These are phyloP conservation scores for Drosophila willistoni DNA, from an alignment of 1,140 invertebrate genomes.

Conservation along the genomic window DNA sequence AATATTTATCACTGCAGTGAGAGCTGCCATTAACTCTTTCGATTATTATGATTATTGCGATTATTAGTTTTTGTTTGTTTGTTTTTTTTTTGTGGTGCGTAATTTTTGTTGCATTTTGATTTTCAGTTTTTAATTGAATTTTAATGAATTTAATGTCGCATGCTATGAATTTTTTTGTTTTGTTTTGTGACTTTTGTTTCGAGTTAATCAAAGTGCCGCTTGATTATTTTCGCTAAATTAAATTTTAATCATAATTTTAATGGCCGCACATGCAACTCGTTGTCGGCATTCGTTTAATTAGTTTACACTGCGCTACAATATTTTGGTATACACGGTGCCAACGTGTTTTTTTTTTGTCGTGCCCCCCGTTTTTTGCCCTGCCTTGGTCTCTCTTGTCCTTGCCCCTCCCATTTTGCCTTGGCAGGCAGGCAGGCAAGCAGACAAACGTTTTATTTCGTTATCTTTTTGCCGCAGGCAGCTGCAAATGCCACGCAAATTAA, in stretches of 20 bases:
- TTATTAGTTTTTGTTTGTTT: constrained; percentile 58
- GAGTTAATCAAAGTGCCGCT: constrained; percentile 66
- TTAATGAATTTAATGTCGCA: constrained; percentile 73
- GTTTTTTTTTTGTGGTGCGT: constrained; percentile 65
- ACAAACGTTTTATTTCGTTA: constrained; percentile 82
- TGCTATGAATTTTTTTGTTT: constrained; percentile 25
- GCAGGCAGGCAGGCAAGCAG: constrained; percentile 54
- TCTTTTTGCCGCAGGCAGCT: constrained; percentile 82
- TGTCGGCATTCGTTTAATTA: constrained; percentile 63
- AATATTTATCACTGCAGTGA: constrained; percentile 50
- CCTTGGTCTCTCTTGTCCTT: background rate
- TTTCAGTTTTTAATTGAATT: constrained; percentile 74
- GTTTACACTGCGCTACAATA: constrained; percentile 74
- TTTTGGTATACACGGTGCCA: constrained; percentile 18
- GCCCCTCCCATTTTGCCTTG: background rate
- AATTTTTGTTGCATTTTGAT: constrained; percentile 42
- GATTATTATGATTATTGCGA: constrained; percentile 41
- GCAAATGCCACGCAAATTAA: constrained; percentile 82
- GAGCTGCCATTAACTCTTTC: constrained; percentile 56
- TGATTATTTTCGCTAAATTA: constrained; percentile 80
- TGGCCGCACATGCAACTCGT: constrained; percentile 46
- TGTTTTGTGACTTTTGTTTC: constrained; percentile 18
- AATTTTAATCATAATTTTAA: constrained; percentile 81
- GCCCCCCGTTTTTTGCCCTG: constrained; percentile 12
- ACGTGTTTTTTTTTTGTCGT: background rate